Evolutionary conservation across 2,888 invertebrate species (phyloP).

Genomic region (Chrysodeixis includens): DNA sequence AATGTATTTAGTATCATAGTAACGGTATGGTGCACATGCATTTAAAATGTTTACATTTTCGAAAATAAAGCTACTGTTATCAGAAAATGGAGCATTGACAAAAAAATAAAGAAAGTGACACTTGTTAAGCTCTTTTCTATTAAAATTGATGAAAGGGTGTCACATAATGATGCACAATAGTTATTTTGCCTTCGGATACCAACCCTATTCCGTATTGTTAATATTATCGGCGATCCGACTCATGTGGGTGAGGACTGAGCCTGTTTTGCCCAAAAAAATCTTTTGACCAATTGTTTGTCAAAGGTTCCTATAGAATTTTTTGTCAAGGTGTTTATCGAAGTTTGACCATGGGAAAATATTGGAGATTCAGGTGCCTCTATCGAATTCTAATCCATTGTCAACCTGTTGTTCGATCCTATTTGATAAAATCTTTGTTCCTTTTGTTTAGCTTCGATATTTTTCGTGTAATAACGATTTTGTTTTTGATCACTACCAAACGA

Average conservation of each 20-base stretch:
- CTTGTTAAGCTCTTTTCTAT: conserved; percentile 85
- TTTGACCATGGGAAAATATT: conserved; percentile 89
- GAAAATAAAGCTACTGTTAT: conserved; percentile 48
- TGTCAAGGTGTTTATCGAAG: conserved; percentile 85
- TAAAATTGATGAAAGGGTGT: conserved; percentile 86
- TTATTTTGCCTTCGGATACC: conserved; percentile 83
- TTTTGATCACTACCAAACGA: conserved; percentile 47
- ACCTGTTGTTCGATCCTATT: conserved; percentile 76
- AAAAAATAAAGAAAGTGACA: conserved; percentile 80
- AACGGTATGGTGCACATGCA: not conserved
- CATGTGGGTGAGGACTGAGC: conserved; percentile 81
- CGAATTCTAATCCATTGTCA: conserved; percentile 78
- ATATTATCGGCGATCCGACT: conserved; percentile 81
- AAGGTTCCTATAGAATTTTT: conserved; percentile 82
- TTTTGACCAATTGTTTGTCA: conserved; percentile 88
- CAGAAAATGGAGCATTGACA: conserved; percentile 53
- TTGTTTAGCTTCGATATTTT: conserved; percentile 67
- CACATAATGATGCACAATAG: conserved; percentile 85
- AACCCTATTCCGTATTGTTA: conserved; percentile 82
- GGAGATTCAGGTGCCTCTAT: conserved; percentile 85
- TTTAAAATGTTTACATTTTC: conserved; percentile 25
- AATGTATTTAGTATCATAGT: too few species aligned
- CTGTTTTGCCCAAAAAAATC: conserved; percentile 83
- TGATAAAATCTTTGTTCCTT: conserved; percentile 77
- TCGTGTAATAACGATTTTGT: conserved; percentile 55